Percentiles rank a stretch among this genome's conserved stretches.
These are phyloP conservation scores for Copidosoma aretas DNA, from an alignment of 2,888 invertebrate species.

Conservation along the genomic window DNA sequence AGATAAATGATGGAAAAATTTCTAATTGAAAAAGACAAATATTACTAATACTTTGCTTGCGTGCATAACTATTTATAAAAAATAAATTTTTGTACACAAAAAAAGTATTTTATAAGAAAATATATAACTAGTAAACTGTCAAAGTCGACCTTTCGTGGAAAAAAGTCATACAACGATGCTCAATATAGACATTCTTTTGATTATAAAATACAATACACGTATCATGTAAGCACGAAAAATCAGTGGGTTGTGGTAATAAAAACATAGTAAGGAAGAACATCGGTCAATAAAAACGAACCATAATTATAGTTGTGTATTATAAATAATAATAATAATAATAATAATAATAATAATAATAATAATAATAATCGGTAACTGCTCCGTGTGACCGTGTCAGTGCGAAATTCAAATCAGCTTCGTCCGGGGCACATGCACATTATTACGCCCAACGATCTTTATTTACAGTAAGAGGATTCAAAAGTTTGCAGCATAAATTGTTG, in stretches of 20 bases:
- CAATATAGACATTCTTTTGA: constrained; percentile 14
- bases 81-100: constrained; percentile 8
- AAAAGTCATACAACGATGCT: constrained; percentile 9
- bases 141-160: constrained; percentile 3
- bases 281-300: constrained; percentile 1
- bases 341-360: constrained; percentile 9
- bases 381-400: constrained; percentile 19
- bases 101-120: constrained; percentile 15
- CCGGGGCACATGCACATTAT: not conserved
- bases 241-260: constrained; percentile 17
- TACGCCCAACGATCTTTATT: not conserved
- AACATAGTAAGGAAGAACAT: constrained; percentile 2
- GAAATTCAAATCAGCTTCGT: constrained; percentile 17
- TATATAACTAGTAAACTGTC: not conserved
- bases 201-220: constrained; percentile 16
- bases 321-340: constrained; percentile 28
- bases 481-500: not conserved
- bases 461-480: constrained; percentile 6
- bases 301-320: constrained; percentile 1
- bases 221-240: constrained; percentile 21
- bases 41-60: constrained; percentile 20
- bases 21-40: constrained; percentile 1
- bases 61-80: not conserved
- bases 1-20: not conserved
- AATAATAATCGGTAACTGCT: constrained; percentile 29